Percentiles rank a stretch among this genome's conserved stretches.
Evolutionary conservation across 2,888 invertebrate species (phyloP).

Genomic region (Tricholauxania praeusta): DNA sequence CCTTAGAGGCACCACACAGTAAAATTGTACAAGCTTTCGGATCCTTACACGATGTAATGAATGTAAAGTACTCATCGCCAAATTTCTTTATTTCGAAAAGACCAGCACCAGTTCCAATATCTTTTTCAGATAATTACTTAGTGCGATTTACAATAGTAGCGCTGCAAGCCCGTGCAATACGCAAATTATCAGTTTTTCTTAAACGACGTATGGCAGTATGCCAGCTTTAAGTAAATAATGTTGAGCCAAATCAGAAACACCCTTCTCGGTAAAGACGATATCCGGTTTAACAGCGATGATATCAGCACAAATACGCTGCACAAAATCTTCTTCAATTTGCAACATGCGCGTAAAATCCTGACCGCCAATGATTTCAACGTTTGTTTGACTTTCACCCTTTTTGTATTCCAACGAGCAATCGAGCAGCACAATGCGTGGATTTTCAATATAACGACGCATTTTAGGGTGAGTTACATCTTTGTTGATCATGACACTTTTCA

Average conservation of each 20-base stretch:
- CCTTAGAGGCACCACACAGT: conserved; percentile 96
- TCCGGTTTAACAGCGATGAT: conserved; percentile 96
- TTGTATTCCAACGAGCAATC: conserved; percentile 99
- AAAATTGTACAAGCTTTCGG: conserved; percentile 99
- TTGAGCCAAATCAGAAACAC: conserved; percentile 93
- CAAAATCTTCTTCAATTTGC: conserved; percentile 95
- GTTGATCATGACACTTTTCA: conserved; percentile 97
- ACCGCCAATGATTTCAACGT: conserved; percentile 94
- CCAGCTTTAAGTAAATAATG: conserved; percentile 88
- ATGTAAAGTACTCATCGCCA: conserved; percentile 94
- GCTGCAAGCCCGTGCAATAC: conserved; percentile 94
- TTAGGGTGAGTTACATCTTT: conserved; percentile 99
- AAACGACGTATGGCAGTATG: conserved; percentile 82
- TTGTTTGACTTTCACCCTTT: conserved; percentile 98
- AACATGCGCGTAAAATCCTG: conserved; percentile 95
- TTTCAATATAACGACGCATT: conserved; percentile 94
- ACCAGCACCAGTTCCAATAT: conserved; percentile 94
- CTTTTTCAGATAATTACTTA: conserved; percentile 93
- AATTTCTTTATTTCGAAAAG: conserved; percentile 97
- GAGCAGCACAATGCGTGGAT: conserved; percentile 93
- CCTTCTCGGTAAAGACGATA: conserved; percentile 97
- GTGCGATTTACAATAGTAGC: conserved; percentile 97
- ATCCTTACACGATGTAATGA: conserved; percentile 93
- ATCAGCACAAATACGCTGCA: conserved; percentile 90
- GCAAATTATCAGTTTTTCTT: conserved; percentile 96